Conservation (phyloP, 2,797 vertebrate genomes). For the Microtus agrestis region DNA sequence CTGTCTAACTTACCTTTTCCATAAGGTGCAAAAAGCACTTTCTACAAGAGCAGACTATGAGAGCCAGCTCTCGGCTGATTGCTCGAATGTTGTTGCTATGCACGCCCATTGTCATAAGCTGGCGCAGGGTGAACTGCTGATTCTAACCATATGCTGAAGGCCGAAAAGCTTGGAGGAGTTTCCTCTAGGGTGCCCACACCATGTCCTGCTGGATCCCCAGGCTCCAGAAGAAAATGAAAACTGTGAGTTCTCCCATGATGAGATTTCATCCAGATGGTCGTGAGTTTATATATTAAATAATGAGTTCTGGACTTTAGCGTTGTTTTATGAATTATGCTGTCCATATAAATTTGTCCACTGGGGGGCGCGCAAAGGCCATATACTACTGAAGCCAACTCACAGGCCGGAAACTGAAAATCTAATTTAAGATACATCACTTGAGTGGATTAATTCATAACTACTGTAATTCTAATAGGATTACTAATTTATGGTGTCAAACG, state of each 20-base stretch:
- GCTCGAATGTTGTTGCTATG: constrained; percentile 57
- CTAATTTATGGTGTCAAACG: background rate
- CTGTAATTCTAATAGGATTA: constrained; percentile 56
- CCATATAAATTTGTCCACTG: constrained; percentile 80
- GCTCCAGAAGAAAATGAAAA: constrained; percentile 72
- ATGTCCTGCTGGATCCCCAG: constrained; percentile 65
- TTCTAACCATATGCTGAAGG: constrained; percentile 59
- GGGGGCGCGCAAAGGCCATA: constrained; percentile 85
- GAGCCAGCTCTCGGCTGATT: constrained; percentile 50
- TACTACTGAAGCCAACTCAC: background rate
- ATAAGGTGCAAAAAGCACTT: constrained; percentile 69
- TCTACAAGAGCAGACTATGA: constrained; percentile 64
- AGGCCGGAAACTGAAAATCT: background rate
- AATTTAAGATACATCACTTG: constrained; percentile 52
- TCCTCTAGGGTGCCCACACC: constrained; percentile 66
- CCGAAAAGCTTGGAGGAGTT: constrained; percentile 49
- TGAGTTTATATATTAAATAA: constrained; percentile 63
- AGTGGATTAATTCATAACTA: constrained; percentile 51
- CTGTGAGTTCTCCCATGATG: constrained; percentile 58
- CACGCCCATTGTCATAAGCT: constrained; percentile 53
- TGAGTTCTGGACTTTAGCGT: background rate
- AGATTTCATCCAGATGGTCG: constrained; percentile 80
- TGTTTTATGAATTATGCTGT: constrained; percentile 21
- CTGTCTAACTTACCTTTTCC: constrained; percentile 65
- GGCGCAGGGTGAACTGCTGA: constrained; percentile 11